Percentiles rank a stretch among this genome's conserved stretches.
These are phyloP conservation scores for Enteromius afrohamiltoni DNA, from an alignment of 2,797 vertebrate species.

Conservation along the genomic window DNA sequence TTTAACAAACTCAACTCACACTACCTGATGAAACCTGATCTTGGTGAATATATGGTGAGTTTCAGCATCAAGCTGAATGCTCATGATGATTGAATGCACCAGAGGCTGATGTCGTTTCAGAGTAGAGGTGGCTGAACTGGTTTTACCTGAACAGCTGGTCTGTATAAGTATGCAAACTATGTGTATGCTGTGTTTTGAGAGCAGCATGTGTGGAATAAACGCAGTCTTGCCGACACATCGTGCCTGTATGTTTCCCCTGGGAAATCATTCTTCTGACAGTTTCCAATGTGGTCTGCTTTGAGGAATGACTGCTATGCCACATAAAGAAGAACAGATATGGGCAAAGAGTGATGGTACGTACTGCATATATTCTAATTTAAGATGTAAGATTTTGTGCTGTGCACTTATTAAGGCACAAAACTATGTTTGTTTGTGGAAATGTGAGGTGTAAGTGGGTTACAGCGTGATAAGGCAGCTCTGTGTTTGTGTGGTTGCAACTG, in stretches of 20 bases:
- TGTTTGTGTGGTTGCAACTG: conserved; percentile 69
- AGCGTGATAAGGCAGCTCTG: conserved; percentile 45
- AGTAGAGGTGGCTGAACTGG: conserved; percentile 54
- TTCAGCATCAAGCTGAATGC: conserved; percentile 29
- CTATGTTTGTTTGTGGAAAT: not conserved
- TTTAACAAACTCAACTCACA: not conserved
- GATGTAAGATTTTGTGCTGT: not conserved
- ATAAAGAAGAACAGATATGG: conserved; percentile 1
- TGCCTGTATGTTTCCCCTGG: not conserved
- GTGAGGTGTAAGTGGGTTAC: conserved; percentile 58
- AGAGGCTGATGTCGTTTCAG: conserved; percentile 28
- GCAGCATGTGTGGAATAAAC: not conserved
- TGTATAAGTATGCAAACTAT: conserved; percentile 69
- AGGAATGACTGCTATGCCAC: conserved; percentile 29
- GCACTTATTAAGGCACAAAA: not conserved
- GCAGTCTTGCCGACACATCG: not conserved
- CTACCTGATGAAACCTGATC: not conserved
- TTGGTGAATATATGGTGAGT: conserved; percentile 42
- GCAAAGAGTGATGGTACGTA: conserved; percentile 46
- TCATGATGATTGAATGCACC: conserved; percentile 10
- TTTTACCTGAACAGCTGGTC: conserved; percentile 67
- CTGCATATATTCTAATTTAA: not conserved
- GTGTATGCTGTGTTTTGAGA: conserved; percentile 48
- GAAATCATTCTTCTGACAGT: conserved; percentile 5
- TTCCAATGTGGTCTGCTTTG: not conserved